Evolutionary conservation across 2,797 vertebrate genomes (phyloP).

Genomic region (Huso huso): DNA sequence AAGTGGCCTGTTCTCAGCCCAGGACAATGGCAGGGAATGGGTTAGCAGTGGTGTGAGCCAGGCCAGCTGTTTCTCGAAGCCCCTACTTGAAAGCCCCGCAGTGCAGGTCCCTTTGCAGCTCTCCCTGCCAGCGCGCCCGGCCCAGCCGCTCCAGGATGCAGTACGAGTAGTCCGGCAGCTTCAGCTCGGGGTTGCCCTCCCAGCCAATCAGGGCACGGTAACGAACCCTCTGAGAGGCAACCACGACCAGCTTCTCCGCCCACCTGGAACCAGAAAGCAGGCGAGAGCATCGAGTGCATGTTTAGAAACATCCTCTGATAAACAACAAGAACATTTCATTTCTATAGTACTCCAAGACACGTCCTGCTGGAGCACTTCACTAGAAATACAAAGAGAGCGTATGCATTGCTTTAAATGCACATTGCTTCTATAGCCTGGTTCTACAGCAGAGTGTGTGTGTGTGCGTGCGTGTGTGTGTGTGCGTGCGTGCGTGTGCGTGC

Average conservation of each 20-base stretch:
- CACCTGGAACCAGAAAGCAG: slow-evolving; percentile 55
- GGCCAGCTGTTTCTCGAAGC: not conserved
- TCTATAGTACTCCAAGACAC: too few species aligned
- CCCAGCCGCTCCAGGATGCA: slow-evolving; percentile 89
- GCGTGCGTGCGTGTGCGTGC: too few species aligned
- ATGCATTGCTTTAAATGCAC: too few species aligned
- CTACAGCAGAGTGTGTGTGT: too few species aligned
- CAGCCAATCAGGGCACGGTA: slow-evolving; percentile 72
- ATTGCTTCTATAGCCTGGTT: too few species aligned
- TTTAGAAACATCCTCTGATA: not conserved
- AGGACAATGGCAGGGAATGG: too few species aligned
- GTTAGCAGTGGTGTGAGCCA: too few species aligned
- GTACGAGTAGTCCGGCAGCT: slow-evolving; percentile 77
- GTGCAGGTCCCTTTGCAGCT: slow-evolving; percentile 87
- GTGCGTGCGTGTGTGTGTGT: too few species aligned
- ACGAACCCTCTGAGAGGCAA: slow-evolving; percentile 74
- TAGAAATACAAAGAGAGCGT: too few species aligned
- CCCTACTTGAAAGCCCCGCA: slow-evolving; percentile 73
- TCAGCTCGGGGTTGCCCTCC: slow-evolving; percentile 79
- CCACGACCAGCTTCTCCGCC: slow-evolving; percentile 77
- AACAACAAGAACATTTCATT: too few species aligned
- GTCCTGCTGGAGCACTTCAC: too few species aligned
- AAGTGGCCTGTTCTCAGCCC: too few species aligned
- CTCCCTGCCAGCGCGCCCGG: slow-evolving; percentile 88
- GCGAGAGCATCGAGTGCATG: slow-evolving; percentile 11